phyloP scores from a whole-genome alignment of 2,113 vertebrate species.

The Coryphaenoides rupestris region DNA sequence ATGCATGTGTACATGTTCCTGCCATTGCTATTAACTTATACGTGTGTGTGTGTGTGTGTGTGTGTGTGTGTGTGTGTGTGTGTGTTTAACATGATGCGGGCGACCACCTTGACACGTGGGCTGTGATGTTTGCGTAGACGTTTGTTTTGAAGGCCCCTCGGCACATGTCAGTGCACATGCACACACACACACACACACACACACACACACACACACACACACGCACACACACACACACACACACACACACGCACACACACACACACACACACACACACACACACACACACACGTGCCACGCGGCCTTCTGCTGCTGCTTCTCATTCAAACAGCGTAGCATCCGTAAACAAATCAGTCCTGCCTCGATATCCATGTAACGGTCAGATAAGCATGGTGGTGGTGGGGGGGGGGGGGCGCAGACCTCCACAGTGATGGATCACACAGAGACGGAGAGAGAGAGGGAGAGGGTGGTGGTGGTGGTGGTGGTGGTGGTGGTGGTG shows the following conservation, averaged over 20 bases:
- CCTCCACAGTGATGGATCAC: slow-evolving; percentile 71
- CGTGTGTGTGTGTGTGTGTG: slow-evolving; percentile 11
- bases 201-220: slow-evolving; percentile 22
- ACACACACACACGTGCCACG: slow-evolving; percentile 41
- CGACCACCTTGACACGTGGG: no score
- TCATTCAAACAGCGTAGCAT: slow-evolving; percentile 66
- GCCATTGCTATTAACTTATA: not conserved
- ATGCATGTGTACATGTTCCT: not conserved
- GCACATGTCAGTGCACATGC: slow-evolving; percentile 36
- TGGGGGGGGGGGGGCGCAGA: slow-evolving; percentile 58
- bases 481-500: no score
- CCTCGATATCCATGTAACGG: slow-evolving; percentile 68
- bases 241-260: slow-evolving; percentile 41
- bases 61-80: not conserved
- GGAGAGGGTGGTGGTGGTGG: no score
- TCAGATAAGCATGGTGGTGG: slow-evolving; percentile 70
- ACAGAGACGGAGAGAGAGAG: no score
- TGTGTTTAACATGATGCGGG: no score
- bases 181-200: slow-evolving; percentile 29
- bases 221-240: slow-evolving; percentile 15
- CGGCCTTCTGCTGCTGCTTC: slow-evolving; percentile 55
- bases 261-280: slow-evolving; percentile 25
- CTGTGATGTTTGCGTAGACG: not conserved
- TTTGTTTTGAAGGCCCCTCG: no score
- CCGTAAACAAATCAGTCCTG: slow-evolving; percentile 66